Evolutionary conservation across 2,888 invertebrate genomes (phyloP), one percentile per base, ranked within the genome.

Genomic region (Lampropteryx suffumata): DNA sequence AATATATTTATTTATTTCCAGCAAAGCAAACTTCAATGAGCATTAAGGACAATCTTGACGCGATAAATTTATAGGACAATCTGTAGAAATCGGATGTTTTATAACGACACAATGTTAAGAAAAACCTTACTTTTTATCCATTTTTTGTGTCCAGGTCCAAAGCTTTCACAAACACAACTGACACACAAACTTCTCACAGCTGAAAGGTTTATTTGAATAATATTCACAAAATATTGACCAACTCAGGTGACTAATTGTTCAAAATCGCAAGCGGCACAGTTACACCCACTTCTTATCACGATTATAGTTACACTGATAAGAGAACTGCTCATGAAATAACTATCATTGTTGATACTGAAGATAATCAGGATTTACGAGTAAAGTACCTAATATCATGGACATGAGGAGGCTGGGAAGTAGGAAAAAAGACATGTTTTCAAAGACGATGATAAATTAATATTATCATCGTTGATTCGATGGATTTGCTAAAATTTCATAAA

Each of bases 271-370:
- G 28, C 37, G 10, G 28, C 45, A 14, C 46, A 37, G 54, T 11
- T 48, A 61, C 62, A 62, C 62, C 56, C 57, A 61, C 17, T 30
- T 45, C 45, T 62, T 64, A 64, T 62, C 61, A 54, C 47, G 55
- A 50, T 56, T 52, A 40, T 40, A 47, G 43, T 41, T 5, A 46
- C 13, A 44, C 42, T 57, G 61, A 62, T 62, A 62, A 62, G 29
- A 30, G 29, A 33, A 37, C 32, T 17, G 44, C 36, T 12, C 33
- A 10, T 30, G 47, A 39, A 47, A 28, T 34, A 27, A 27, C 33
- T 34, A 53, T 48, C 40, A 17, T 42, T 53, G 29, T 46, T 41
- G 52, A 52, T 37, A 50, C 1, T 39, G 35, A 32, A 10, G 35
- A 21, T 48, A 36, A 27, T 29, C 10, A 27, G 21, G 26, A 29